Percentiles rank a stretch among this genome's conserved stretches.
phyloP scores from a whole-genome alignment of 1,140 invertebrate species.

The Trialeurodes vaporariorum region DNA sequence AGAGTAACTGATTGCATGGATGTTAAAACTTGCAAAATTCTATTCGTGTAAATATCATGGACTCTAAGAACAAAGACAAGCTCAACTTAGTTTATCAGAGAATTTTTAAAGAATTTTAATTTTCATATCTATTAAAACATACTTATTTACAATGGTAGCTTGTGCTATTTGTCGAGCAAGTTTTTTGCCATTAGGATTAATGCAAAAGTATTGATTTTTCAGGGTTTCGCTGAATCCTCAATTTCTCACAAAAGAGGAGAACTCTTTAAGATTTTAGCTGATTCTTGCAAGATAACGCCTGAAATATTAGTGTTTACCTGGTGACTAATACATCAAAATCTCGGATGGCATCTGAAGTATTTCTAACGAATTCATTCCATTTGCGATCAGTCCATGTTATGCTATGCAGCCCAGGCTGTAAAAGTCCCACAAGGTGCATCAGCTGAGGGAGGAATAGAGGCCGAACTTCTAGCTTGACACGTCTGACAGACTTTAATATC shows the following conservation, averaged over 20 bases:
- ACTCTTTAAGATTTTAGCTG: too few species aligned
- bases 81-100: too few species aligned
- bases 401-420: conserved; percentile 62
- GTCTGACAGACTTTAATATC: conserved; percentile 52
- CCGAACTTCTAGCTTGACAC: conserved; percentile 73
- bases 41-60: conserved; percentile 83
- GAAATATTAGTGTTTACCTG: too few species aligned
- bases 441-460: conserved; percentile 76
- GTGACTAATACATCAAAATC: conserved; percentile 68
- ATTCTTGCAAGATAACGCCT: too few species aligned
- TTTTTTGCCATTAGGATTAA: too few species aligned
- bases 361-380: conserved; percentile 60
- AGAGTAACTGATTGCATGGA: conserved; percentile 77
- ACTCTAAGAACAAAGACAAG: conserved; percentile 45
- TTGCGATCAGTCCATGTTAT: conserved; percentile 68
- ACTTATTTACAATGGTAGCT: too few species aligned
- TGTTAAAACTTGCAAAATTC: conserved; percentile 73
- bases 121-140: too few species aligned
- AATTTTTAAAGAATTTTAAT: too few species aligned
- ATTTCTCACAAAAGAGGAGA: too few species aligned
- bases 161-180: too few species aligned
- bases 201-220: too few species aligned
- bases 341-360: conserved; percentile 55
- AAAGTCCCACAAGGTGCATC: conserved; percentile 60
- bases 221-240: too few species aligned